Evolutionary conservation across 1,140 invertebrate genomes (phyloP), one percentile per base, ranked within the genome.

Genomic region (Melanaphis sacchari): DNA sequence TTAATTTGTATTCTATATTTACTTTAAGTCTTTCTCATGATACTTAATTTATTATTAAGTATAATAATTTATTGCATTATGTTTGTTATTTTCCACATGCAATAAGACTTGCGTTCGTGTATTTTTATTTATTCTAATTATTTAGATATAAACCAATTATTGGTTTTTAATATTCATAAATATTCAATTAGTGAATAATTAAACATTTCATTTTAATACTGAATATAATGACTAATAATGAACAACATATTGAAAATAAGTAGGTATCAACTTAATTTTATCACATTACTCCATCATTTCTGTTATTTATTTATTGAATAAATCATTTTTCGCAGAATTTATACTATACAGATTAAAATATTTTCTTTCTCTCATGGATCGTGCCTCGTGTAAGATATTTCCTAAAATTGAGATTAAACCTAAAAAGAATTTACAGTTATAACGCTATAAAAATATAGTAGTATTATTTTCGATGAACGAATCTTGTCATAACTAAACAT

Each of bases 261-360:
- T 82, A 24, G 38, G 36, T 82, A 82, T 36, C 81, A 40, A 6
- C 24, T 82, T 38, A 40, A 40, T 82, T 82, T 22, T 22, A 82
- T 82, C 31, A 15, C 59, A 76, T n/a, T n/a, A n/a, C 18, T 76
- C 31, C n/a, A n/a, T n/a, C 59, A 76, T 76, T n/a, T 15, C n/a
- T 76, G 59, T 76, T 76, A 31, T 76, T 18, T 76, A n/a, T 76
- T 76, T 18, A 2, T 76, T n/a, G 15, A n/a, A 76, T 76, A n/a
- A n/a, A n/a, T 49, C n/a, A n/a, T 18, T 66, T 76, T 15, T 11
- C 26, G 11, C 3, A 31, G 31, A 76, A 2, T 36, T 76, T 76
- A 76, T n/a, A 76, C 59, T 76, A 76, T n/a, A 76, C 59, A 76
- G n/a, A 76, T n/a, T n/a, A 76, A 18, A n/a, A 76, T 76, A 76